Evolutionary conservation across 1,140 invertebrate species (phyloP).

Genomic region (Tetraneura akinire): DNA sequence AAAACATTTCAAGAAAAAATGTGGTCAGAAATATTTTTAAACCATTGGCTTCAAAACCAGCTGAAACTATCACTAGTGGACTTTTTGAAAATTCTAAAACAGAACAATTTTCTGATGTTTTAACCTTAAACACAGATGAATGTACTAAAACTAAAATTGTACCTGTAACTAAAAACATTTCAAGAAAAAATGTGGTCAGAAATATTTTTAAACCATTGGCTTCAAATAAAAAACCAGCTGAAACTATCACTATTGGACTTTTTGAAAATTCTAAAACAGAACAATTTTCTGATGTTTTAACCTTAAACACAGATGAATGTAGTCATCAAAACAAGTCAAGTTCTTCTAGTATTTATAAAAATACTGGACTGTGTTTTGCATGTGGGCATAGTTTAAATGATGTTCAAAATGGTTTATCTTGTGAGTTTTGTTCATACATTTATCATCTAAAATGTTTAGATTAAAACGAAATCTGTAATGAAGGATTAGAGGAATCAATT

Average conservation of each 20-base stretch:
- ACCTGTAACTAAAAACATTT: not conserved
- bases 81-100: not conserved
- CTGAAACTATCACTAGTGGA: slow-evolving; percentile 5
- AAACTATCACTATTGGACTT: slow-evolving; percentile 5
- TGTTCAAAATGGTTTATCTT: not conserved
- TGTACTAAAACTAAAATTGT: slow-evolving; percentile 8
- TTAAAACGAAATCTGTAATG: not conserved
- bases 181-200: not conserved
- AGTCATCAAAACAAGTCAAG: not conserved
- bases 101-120: slow-evolving; percentile 1
- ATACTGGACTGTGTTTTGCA: not conserved
- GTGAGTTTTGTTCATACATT: slow-evolving; percentile 8
- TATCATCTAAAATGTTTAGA: not conserved
- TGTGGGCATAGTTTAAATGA: not conserved
- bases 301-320: not conserved
- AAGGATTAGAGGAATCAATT: not conserved
- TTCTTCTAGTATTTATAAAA: slow-evolving; percentile 1
- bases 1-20: not conserved
- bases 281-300: slow-evolving; percentile 4
- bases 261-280: not conserved
- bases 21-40: slow-evolving; percentile 8
- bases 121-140: not conserved
- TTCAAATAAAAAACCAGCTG: not conserved
- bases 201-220: not conserved
- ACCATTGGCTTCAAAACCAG: not conserved